Conservation (phyloP, 2,113 vertebrate genomes). For the Chaenocephalus aceratus region DNA sequence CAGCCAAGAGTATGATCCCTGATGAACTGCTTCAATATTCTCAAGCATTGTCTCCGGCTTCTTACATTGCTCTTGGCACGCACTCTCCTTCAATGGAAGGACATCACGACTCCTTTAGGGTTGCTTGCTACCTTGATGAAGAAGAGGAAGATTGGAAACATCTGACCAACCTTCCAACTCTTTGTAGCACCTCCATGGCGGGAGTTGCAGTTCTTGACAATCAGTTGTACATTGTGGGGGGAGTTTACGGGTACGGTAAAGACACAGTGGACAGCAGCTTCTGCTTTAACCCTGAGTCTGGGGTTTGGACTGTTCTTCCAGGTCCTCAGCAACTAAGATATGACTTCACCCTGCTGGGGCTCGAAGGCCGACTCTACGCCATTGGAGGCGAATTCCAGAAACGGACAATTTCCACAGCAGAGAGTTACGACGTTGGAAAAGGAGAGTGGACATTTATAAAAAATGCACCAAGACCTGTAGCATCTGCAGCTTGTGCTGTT, state of each 20-base stretch:
- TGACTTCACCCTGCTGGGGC: constrained; percentile 88
- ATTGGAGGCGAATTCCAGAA: constrained; percentile 90
- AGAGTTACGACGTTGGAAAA: constrained; percentile 84
- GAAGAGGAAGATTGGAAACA: constrained; percentile 88
- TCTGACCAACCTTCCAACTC: constrained; percentile 88
- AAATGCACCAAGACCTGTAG: constrained; percentile 87
- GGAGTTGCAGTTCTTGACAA: constrained; percentile 92
- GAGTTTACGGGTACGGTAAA: constrained; percentile 89
- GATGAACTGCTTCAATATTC: constrained; percentile 87
- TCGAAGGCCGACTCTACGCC: constrained; percentile 88
- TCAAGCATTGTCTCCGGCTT: constrained; percentile 85
- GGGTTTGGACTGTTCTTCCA: constrained; percentile 87
- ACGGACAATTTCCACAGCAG: constrained; percentile 86
- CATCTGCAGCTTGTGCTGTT: constrained; percentile 87
- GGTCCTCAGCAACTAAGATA: constrained; percentile 92
- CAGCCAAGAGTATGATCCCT: constrained; percentile 79
- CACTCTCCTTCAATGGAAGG: constrained; percentile 90
- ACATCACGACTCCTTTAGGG: constrained; percentile 90
- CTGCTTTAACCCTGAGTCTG: constrained; percentile 87
- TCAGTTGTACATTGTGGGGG: constrained; percentile 92
- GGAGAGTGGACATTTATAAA: constrained; percentile 87
- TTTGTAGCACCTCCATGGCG: constrained; percentile 92
- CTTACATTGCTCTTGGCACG: constrained; percentile 90
- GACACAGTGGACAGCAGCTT: constrained; percentile 90
- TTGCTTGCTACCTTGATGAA: constrained; percentile 92